Evolutionary conservation across 2,888 invertebrate genomes (phyloP).

Genomic region (Chromoteleia sp.): DNA sequence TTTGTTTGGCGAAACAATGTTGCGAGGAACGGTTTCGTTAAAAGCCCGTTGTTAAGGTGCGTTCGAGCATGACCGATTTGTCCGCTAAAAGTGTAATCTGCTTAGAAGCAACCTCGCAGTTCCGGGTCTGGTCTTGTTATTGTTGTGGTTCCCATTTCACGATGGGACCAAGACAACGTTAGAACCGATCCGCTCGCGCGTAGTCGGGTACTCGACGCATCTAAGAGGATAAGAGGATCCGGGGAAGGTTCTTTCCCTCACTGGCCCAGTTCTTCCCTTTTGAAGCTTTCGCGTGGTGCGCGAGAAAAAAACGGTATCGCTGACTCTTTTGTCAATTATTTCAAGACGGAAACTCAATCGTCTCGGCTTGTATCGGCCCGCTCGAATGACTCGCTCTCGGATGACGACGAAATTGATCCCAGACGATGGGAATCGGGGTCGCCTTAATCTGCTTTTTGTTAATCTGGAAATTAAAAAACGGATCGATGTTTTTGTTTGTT

Average conservation of each 20-base stretch:
- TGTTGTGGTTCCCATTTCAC: constrained; percentile 40
- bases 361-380: constrained; percentile 11
- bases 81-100: constrained; percentile 81
- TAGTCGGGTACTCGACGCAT: constrained; percentile 20
- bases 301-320: constrained; percentile 24
- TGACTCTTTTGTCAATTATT: constrained; percentile 59
- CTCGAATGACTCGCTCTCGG: constrained; percentile 1
- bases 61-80: constrained; percentile 82
- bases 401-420: constrained; percentile 36
- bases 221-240: constrained; percentile 75
- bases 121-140: constrained; percentile 62
- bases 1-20: constrained; percentile 69
- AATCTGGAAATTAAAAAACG: constrained; percentile 30
- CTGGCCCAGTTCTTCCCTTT: constrained; percentile 3
- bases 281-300: constrained; percentile 12
- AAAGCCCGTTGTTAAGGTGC: constrained; percentile 82
- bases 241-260: constrained; percentile 9
- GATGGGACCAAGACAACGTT: constrained; percentile 47
- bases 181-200: constrained; percentile 21
- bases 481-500: constrained; percentile 9
- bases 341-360: constrained; percentile 37
- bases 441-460: constrained; percentile 34
- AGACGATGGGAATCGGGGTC: constrained; percentile 21
- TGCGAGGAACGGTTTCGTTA: constrained; percentile 75
- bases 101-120: constrained; percentile 79